Conservation (phyloP, 2,113 vertebrate species). For the Burhinus bistriatus region DNA sequence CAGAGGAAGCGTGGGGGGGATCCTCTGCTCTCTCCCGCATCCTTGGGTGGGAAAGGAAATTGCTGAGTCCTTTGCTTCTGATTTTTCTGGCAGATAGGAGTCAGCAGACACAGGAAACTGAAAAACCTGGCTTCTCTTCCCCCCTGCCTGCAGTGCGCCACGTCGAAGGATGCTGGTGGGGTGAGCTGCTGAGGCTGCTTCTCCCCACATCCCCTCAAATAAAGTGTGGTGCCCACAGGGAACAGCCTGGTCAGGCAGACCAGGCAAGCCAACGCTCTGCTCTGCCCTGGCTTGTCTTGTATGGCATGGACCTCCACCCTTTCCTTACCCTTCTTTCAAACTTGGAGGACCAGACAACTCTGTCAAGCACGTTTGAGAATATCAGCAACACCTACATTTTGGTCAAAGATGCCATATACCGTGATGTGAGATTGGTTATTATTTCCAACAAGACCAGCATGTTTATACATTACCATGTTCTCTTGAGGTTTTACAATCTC, state of each 20-base stretch:
- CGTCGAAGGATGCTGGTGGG: background rate
- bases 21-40: background rate
- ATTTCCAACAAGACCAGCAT: background rate
- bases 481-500: background rate
- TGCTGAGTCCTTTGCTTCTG: background rate
- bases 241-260: background rate
- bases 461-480: background rate
- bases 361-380: background rate
- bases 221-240: fast-evolving
- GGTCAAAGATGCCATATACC: background rate
- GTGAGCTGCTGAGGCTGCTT: background rate
- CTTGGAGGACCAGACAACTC: background rate
- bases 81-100: conserved; percentile 5
- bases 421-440: background rate
- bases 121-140: background rate
- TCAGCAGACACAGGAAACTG: background rate
- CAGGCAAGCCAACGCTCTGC: background rate
- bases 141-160: background rate
- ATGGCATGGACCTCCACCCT: background rate
- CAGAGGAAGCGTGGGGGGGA: background rate
- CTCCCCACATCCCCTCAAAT: background rate
- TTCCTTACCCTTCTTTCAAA: background rate
- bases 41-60: conserved; percentile 35
- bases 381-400: background rate
- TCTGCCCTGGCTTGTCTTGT: background rate